Base-by-base conservation (phyloP, 2,888 invertebrate genomes). In the Microplitis manilae region DNA sequence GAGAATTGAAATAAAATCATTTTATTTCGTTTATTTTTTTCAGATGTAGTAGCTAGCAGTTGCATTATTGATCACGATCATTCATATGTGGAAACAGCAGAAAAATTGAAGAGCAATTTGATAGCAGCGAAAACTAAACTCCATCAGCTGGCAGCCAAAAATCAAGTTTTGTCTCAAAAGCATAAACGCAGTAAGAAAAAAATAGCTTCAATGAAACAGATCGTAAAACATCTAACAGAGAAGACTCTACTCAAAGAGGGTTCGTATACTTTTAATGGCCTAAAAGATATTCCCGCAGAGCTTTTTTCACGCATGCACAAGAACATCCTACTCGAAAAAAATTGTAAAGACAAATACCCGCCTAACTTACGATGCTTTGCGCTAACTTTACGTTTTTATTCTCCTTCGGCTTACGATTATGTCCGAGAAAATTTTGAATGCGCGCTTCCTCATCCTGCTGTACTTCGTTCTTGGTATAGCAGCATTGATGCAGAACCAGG, bases 341-440 rank as follows among this genome's bases (percentile, higher is more conserved):
- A 30, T 30, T 30, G 30, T 30, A 30, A 30, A 30, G 30, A 30
- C 30, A 30, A 30, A 2, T 69, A 69, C 17, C 9, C 69, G 15
- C 15, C 69, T n/a, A 39, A 69, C 39, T 6, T 69, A 15, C 8
- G 69, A 15, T 69, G 41, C 15, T 69, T 69, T 9, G 69, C 69
- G 41, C 17, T 69, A 7, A 41, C 69, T 50, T 59, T 69, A 9
- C 69, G 59, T 69, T 69, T 68, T 41, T 69, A 69, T 69, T 69
- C 17, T 6, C 69, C 69, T n/a, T 9, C 8, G 15, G 69, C 17
- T 69, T 69, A 69, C 50, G 17, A 41, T 41, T 69, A 69, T 41
- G 15, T 15, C 9, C 69, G 69, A 20, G 20, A 69, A 69, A 20
- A 17, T 6, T 50, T 69, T 20, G 20, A 50, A 15, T 6, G 9